Base-by-base conservation (phyloP, 2,888 invertebrate genomes). In the Volucella zonaria region DNA sequence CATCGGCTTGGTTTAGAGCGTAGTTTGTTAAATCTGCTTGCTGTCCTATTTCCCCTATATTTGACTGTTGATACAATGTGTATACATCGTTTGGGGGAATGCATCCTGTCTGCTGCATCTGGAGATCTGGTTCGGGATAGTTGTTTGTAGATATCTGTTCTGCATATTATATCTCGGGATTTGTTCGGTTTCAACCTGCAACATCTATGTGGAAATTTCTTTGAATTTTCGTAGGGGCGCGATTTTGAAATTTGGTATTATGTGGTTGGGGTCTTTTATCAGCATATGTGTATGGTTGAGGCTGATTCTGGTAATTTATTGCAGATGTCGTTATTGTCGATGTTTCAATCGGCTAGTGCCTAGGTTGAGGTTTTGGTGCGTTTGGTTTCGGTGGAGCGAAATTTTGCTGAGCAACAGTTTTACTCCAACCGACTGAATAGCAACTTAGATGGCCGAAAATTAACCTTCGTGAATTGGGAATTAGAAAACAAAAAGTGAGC, bases 301-400 rank as follows among this genome's bases (percentile, higher is more conserved):
- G 68, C 2, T 56, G 47, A 54, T 68, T 68, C 23, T 68, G 56
- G 18, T 56, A 58, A 47, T 68, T 58, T 3, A 68, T 18, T 10
- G 11, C 14, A n/a, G 68, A 68, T 1, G 68, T 56, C 31, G 15
- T 42, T n/a, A 47, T 68, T n/a, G 68, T 56, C 2, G 68, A 68
- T n/a, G 68, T 58, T 56, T 47, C 56, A 47, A 68, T 68, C 11
- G 56, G 68, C 47, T 68, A 56, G 3, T 56, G 67, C 43, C 15
- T 68, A 42, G 54, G 67, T 15, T 56, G 56, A 3, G 15, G 56
- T 15, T 52, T 52, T 11, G 52, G 52, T 9, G 40, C 52, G 9
- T 14, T 52, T 18, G 18, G 18, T 23, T 3, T 23, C 23, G 23
- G 4, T 23, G 23, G 23, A 23, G 23, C 23, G 4, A 23, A 3